Base-by-base conservation (phyloP, 2,888 invertebrate species). In the Spialia ferax region DNA sequence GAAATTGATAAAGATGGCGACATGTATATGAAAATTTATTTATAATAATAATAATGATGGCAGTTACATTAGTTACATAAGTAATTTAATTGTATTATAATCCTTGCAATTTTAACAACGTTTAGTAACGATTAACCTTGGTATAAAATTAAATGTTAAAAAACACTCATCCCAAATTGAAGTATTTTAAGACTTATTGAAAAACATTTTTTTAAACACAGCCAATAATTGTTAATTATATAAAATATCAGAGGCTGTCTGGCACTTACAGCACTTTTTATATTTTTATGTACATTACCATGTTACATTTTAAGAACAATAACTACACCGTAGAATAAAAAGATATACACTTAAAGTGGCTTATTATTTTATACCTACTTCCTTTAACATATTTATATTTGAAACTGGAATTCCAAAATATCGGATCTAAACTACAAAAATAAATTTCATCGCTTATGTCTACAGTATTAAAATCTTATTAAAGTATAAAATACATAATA, bases 151-250 rank as follows among this genome's bases (percentile, higher is more conserved):
- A 35, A 35, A 35, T 2, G 35, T 35, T 35, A 45, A 15, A 29
- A 29, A 48, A 48, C 10, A 10, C 20, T 7, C 10, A 48, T 48
- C 10, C 10, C 10, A 48, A 18, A 48, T 20, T 20, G 1, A 13
- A 20, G 2, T 48, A 10, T 20, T 3, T 10, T 48, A 2, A 48
- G 48, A 11, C 45, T 7, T 7, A 38, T 3, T 38, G 38, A n/a
- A 48, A 48, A 48, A 11, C 20, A 48, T 3, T 48, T 3, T 48
- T 48, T 20, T 48, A 48, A 48, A 42, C 48, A 48, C 48, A 48
- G 48, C 48, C 48, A 18, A 48, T 20, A 48, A 20, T n/a, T n/a
- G n/a, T n/a, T n/a, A 48, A 48, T 10, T 20, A 38, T 1, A 20
- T 3, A 20, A 48, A 20, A 20, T 48, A 20, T 48, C 8, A 10